These are phyloP conservation scores for Elgaria multicarinata DNA, from an alignment of 2,113 vertebrate genomes.

Conservation along the genomic window DNA sequence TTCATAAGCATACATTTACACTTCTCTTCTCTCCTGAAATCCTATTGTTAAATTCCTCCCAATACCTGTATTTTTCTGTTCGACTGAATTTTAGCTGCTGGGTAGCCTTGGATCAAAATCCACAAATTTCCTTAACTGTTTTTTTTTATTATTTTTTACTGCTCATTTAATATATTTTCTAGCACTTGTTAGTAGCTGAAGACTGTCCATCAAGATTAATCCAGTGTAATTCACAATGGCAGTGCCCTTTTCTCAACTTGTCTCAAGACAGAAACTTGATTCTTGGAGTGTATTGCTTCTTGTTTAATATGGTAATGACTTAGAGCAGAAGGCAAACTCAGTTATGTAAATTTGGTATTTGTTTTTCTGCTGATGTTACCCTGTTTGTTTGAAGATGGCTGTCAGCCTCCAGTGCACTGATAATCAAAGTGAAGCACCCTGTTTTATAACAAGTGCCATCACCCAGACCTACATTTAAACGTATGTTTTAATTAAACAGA, in stretches of 20 bases:
- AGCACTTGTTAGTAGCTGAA: slow-evolving; percentile 34
- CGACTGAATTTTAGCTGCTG: background rate
- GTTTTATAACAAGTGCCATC: slow-evolving; percentile 59
- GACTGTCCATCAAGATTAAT: slow-evolving; percentile 48
- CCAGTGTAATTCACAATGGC: slow-evolving; percentile 50
- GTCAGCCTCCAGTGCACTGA: slow-evolving; percentile 47
- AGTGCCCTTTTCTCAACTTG: background rate
- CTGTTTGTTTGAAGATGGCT: slow-evolving; percentile 63
- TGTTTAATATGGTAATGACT: slow-evolving; percentile 54
- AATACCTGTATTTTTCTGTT: background rate
- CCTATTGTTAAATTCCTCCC: background rate
- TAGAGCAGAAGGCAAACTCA: slow-evolving; percentile 48
- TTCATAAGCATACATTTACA: background rate
- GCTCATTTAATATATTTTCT: slow-evolving; percentile 10
- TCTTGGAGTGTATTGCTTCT: slow-evolving; percentile 47
- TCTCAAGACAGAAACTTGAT: slow-evolving; percentile 55
- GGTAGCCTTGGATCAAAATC: background rate
- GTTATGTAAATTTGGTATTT: slow-evolving; percentile 61
- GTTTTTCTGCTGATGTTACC: slow-evolving; percentile 66
- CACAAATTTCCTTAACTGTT: background rate
- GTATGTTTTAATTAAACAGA: slow-evolving; percentile 54
- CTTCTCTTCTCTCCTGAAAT: background rate
- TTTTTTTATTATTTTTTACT: background rate
- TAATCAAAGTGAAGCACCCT: slow-evolving; percentile 58
- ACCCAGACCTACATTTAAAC: slow-evolving; percentile 56